Percentiles rank a stretch among this genome's conserved stretches.
phyloP scores from a whole-genome alignment of 2,888 invertebrate species.

The Deroplatys truncata region DNA sequence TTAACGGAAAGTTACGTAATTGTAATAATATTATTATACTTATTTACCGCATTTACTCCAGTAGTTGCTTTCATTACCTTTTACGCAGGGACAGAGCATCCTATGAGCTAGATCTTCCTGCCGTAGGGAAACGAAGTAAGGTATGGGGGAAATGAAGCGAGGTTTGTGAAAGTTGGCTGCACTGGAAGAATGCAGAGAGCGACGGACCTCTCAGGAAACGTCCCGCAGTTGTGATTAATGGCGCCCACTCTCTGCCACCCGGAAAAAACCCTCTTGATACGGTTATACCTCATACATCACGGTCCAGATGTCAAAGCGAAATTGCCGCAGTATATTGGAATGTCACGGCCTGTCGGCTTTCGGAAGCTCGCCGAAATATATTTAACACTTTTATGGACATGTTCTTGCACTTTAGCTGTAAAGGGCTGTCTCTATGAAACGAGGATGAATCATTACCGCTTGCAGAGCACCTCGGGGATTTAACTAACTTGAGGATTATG shows the following conservation, averaged over 20 bases:
- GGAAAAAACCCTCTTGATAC: neutral
- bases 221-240: neutral
- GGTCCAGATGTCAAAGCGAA: neutral
- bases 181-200: neutral
- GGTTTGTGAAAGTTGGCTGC: neutral
- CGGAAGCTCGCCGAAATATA: neutral
- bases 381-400: neutral
- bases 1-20: too few species aligned
- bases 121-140: neutral
- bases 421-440: neutral
- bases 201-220: neutral
- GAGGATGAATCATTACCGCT: neutral
- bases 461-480: neutral
- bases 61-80: neutral
- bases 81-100: neutral
- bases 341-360: neutral
- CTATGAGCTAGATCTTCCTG: neutral
- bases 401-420: neutral
- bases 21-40: too few species aligned
- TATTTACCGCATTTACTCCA: neutral
- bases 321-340: neutral
- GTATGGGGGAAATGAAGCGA: neutral
- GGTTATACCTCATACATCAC: neutral
- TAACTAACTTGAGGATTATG: neutral
- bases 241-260: neutral